Conservation (phyloP, 1,140 invertebrate species). For the Penaeus chinensis region DNA sequence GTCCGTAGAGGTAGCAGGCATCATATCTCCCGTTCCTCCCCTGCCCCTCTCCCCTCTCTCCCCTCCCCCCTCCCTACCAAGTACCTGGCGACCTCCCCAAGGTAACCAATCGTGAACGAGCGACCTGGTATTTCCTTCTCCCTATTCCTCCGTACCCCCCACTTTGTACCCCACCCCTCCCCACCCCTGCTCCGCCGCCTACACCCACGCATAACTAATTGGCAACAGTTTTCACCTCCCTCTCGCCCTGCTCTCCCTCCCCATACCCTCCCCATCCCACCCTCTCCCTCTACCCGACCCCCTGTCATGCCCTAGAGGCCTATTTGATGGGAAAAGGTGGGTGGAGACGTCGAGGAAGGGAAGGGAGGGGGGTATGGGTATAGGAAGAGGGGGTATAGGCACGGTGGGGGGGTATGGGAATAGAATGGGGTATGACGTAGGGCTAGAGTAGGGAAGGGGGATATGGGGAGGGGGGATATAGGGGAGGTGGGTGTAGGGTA, state of each 20-base stretch:
- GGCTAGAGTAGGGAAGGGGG: no score
- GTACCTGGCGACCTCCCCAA: no score
- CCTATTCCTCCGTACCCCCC: neutral
- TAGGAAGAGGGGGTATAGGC: neutral
- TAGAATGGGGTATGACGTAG: no score
- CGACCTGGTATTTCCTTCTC: neutral
- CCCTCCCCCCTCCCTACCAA: no score
- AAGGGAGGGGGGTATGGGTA: neutral
- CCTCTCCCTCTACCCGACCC: neutral
- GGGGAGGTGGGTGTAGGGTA: neutral
- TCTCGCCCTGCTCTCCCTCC: neutral
- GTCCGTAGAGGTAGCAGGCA: no score
- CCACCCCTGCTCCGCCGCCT: neutral
- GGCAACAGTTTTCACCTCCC: neutral
- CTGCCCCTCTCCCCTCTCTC: no score
- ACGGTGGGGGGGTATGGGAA: neutral
- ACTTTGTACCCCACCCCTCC: neutral
- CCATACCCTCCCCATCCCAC: neutral
- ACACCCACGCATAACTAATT: no score
- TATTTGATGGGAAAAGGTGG: constrained; percentile 2
- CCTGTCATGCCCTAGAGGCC: neutral
- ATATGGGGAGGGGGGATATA: no score
- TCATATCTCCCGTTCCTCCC: no score
- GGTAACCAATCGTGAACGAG: neutral
- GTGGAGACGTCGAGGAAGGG: neutral